These are phyloP conservation scores for Mungos mungo DNA, from an alignment of 2,113 vertebrate species.

Conservation along the genomic window DNA sequence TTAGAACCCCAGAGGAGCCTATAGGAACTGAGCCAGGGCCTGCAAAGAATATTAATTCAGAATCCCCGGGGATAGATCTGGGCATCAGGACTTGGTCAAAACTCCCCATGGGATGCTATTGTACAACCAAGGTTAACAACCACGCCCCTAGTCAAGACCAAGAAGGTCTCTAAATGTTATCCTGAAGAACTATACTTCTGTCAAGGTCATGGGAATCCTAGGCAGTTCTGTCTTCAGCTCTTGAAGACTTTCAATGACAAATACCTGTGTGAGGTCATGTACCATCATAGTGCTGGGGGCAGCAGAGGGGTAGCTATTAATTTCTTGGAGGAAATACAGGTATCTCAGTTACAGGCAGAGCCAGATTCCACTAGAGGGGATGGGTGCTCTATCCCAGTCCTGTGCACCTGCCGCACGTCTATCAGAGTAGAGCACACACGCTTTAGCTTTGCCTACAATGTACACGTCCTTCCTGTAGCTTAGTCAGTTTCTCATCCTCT, in stretches of 20 bases:
- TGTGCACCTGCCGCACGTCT: neutral
- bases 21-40: neutral
- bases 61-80: neutral
- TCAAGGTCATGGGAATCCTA: neutral
- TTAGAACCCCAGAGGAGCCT: too few species aligned
- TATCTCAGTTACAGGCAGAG: neutral
- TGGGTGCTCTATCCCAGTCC: too few species aligned
- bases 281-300: neutral
- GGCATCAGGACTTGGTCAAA: neutral
- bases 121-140: neutral
- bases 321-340: neutral
- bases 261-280: neutral
- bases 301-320: neutral
- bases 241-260: neutral
- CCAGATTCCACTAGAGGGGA: neutral
- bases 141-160: neutral
- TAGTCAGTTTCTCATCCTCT: neutral
- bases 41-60: neutral
- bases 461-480: neutral
- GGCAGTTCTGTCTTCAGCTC: neutral
- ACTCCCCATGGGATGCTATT: neutral
- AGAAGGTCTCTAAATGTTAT: neutral
- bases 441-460: neutral
- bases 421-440: neutral
- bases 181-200: neutral